phyloP scores from a whole-genome alignment of 2,797 vertebrate species.

The Takifugu ocellatus region DNA sequence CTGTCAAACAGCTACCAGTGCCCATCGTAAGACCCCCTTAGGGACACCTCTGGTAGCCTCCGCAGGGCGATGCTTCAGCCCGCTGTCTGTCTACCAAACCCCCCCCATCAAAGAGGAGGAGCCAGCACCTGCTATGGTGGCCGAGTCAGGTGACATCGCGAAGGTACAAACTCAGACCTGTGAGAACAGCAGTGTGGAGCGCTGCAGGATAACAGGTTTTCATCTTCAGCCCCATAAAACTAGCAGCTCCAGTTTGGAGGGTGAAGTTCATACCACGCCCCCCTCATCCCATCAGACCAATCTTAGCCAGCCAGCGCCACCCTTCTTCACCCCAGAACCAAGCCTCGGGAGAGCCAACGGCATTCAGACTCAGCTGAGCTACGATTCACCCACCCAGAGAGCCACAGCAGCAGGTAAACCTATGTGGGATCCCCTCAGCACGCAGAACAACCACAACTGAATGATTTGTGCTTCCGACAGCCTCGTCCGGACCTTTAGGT shows the following conservation, averaged over 20 bases:
- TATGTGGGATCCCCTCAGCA: too few species aligned
- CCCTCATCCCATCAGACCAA: constrained; percentile 53
- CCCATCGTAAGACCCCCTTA: constrained; percentile 76
- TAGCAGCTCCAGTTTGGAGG: constrained; percentile 69
- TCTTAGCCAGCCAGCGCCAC: constrained; percentile 36
- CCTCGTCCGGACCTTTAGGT: constrained; percentile 37
- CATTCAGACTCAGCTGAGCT: constrained; percentile 70
- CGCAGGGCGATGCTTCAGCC: constrained; percentile 73
- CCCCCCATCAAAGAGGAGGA: constrained; percentile 85
- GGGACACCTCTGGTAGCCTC: constrained; percentile 64
- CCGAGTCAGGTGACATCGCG: constrained; percentile 37
- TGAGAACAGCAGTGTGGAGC: background rate
- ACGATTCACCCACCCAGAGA: constrained; percentile 71
- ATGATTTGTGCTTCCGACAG: too few species aligned
- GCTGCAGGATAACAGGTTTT: background rate
- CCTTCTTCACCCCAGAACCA: constrained; percentile 76
- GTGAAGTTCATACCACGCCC: constrained; percentile 58
- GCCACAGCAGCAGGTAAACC: constrained; percentile 63
- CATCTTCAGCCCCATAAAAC: constrained; percentile 56
- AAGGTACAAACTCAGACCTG: constrained; percentile 37
- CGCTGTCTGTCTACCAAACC: constrained; percentile 73
- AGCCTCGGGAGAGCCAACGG: constrained; percentile 74
- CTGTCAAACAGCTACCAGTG: constrained; percentile 65
- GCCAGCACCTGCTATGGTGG: constrained; percentile 36
- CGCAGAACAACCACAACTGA: too few species aligned